A percentile compares a stretch with the other conserved stretches of the same genome.
These are phyloP conservation scores for Pandion haliaetus DNA, from an alignment of 2,113 vertebrate species.

Conservation along the genomic window DNA sequence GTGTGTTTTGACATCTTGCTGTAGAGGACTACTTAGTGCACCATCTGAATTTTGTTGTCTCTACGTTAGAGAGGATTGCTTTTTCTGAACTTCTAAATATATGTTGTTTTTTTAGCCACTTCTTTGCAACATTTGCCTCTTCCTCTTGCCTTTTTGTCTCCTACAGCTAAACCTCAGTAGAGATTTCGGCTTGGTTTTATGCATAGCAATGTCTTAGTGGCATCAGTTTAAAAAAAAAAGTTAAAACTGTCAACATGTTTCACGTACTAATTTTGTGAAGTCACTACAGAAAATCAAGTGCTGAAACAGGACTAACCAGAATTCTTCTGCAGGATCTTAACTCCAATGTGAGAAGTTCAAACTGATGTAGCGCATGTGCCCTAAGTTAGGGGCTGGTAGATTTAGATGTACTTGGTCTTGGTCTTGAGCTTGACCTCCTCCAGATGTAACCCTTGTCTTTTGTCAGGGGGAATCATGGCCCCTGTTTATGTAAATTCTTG, in stretches of 20 bases:
- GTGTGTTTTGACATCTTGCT: neutral
- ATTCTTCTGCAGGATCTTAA: neutral
- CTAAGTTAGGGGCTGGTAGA: neutral
- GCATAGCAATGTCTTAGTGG: neutral
- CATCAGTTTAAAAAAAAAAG: neutral
- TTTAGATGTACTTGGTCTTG: neutral
- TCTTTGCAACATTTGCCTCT: neutral
- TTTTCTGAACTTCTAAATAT: neutral
- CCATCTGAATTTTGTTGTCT: neutral
- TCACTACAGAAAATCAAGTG: neutral
- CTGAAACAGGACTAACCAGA: neutral
- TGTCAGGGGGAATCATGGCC: neutral
- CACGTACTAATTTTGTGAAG: neutral
- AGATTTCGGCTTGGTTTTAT: neutral
- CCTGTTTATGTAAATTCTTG: neutral
- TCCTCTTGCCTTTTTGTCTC: neutral
- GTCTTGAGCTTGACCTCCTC: neutral
- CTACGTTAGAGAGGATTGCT: neutral
- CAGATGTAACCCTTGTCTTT: neutral
- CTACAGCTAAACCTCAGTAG: neutral
- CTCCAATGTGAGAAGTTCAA: neutral
- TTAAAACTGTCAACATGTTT: neutral
- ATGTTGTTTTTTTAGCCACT: neutral
- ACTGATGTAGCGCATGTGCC: rapidly evolving
- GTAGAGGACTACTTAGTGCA: neutral